A percentile compares a stretch with the other conserved stretches of the same genome.
Evolutionary conservation across 2,113 vertebrate genomes (phyloP).

Genomic region (Petrocephalus microphthalmus): DNA sequence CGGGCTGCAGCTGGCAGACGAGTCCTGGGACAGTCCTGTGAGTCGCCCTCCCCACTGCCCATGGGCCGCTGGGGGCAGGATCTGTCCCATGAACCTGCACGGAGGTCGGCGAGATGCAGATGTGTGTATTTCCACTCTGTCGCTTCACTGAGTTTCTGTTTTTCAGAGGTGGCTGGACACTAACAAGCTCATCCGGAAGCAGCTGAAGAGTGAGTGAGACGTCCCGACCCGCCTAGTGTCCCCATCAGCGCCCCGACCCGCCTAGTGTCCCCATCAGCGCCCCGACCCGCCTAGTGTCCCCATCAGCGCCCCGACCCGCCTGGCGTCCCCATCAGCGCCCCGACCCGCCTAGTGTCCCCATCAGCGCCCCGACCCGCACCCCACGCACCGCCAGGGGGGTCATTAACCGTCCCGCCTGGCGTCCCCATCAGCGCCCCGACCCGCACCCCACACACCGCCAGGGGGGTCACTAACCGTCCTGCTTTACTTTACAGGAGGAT

Average conservation of each 20-base stretch:
- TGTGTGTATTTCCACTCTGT: background rate
- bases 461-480: constrained; percentile 24
- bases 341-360: background rate
- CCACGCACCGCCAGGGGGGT: too few species aligned
- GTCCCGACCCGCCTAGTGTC: background rate
- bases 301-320: too few species aligned
- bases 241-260: too few species aligned
- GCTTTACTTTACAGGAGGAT: constrained; percentile 74
- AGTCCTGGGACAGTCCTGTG: constrained; percentile 86
- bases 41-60: constrained; percentile 51
- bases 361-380: too few species aligned
- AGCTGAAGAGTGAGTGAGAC: constrained; percentile 90
- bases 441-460: background rate
- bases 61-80: background rate
- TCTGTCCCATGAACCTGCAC: background rate
- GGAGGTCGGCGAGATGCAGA: background rate
- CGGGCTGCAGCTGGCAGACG: constrained; percentile 89
- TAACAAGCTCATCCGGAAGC: constrained; percentile 96
- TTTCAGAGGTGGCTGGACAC: constrained; percentile 96
- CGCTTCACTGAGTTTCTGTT: constrained; percentile 47
- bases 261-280: too few species aligned
- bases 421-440: background rate
- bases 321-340: constrained; percentile 21
- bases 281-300: too few species aligned
- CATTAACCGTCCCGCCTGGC: too few species aligned